Base-by-base conservation (phyloP, 2,888 invertebrate genomes). In the Pammene fasciana region DNA sequence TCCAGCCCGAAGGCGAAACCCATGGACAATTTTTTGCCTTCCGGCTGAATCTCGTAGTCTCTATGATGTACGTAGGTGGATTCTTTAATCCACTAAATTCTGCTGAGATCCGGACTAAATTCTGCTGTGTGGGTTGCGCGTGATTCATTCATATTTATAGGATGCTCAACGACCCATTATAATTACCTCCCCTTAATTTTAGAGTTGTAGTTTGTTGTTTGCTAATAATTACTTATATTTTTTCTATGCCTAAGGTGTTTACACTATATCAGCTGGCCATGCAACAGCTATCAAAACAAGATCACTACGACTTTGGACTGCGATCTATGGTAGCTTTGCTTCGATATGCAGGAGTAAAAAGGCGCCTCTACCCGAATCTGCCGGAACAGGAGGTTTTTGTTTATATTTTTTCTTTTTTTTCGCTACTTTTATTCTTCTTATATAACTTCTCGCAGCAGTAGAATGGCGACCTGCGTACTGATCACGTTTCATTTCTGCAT, bases 231-330 rank as follows among this genome's bases (percentile, higher is more conserved):
- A n/a, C n/a, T 55, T 0, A 9, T n/a, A n/a, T n/a, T n/a, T 52
- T 48, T 18, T 56, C n/a, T 50, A 26, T 43, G 16, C 14, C 13
- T 1, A 68, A 95, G 95, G 95, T 97, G 5, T 96, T 94, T 84
- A 97, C 97, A 0, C 86, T 98, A 67, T 98, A 97, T 85, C 95
- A 96, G 75, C 85, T 98, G 76, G 96, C 97, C 0, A 95, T 95
- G 83, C 97, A 97, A 79, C 97, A 98, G 89, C 87, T 98, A 36
- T 97, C 97, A 26, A 97, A 97, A 79, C 97, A 98, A 82, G 95
- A 96, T 78, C 98, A 98, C 85, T 98, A 98, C 82, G 97, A 98
- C 86, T 98, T 98, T 81, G 98, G 97, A 0, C 89, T 98, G 11
- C 93, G 98, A 50, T 97, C 97, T 0, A 96, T 98, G 94, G 97